These are phyloP conservation scores for Ctenodactylus gundi DNA, from an alignment of 2,113 vertebrate genomes.

Conservation along the genomic window DNA sequence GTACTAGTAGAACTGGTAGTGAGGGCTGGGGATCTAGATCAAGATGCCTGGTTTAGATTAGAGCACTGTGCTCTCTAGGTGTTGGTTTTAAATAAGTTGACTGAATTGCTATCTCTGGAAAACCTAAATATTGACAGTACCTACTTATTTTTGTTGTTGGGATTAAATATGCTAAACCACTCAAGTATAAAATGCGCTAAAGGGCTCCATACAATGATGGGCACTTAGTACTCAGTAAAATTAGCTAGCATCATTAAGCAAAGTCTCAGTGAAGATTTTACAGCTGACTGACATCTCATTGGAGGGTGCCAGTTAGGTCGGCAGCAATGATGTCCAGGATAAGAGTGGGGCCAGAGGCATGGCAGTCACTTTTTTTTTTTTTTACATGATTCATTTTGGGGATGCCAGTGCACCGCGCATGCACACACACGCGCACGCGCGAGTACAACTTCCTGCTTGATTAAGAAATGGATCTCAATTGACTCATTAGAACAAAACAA, in stretches of 20 bases:
- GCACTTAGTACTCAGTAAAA: conserved; percentile 3
- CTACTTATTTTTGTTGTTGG: conserved; percentile 35
- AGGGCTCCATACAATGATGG: conserved; percentile 1
- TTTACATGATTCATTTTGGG: not conserved
- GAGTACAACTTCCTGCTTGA: not conserved
- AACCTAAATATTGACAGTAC: not conserved
- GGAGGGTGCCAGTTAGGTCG: not conserved
- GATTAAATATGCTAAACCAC: not conserved
- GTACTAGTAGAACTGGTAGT: not conserved
- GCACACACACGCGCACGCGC: too few species aligned
- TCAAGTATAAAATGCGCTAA: not conserved
- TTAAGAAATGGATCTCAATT: not conserved
- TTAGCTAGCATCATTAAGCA: not conserved
- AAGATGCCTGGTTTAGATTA: not conserved
- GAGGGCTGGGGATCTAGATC: not conserved
- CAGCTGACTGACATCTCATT: not conserved
- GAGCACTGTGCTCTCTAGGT: not conserved
- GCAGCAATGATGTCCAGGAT: not conserved
- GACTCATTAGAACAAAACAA: not conserved
- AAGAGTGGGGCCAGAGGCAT: not conserved
- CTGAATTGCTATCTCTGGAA: not conserved
- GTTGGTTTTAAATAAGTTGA: not conserved
- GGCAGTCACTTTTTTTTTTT: not conserved
- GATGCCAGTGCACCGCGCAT: not conserved
- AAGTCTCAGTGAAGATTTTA: conserved; percentile 17